Conservation (phyloP, 2,888 invertebrate genomes). For the Hymenopus coronatus region DNA sequence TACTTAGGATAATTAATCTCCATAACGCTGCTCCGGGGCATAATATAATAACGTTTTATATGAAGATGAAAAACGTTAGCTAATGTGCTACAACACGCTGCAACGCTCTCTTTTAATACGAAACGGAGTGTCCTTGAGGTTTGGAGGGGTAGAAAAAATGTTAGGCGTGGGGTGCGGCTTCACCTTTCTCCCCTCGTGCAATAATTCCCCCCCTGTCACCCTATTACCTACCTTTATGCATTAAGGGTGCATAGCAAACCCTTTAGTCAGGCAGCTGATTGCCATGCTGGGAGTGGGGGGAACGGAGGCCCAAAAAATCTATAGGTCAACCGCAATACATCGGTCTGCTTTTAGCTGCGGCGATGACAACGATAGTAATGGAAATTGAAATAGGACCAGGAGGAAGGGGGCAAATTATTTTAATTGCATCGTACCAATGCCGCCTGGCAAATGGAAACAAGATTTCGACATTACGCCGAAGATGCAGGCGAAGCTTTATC, state of each 20-base stretch:
- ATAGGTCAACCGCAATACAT: slow-evolving; percentile 16
- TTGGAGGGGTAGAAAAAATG: neutral
- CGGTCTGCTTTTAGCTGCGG: slow-evolving; percentile 5
- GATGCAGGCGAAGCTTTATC: neutral
- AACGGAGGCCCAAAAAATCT: neutral
- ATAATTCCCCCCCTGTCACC: slow-evolving; percentile 13
- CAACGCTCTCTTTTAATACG: slow-evolving; percentile 9
- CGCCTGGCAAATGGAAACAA: neutral
- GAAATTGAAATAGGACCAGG: neutral
- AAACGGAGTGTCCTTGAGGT: neutral
- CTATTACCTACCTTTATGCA: slow-evolving; percentile 28
- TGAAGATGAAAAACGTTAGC: slow-evolving; percentile 3
- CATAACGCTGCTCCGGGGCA: neutral
- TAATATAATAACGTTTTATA: slow-evolving; percentile 15
- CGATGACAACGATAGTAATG: neutral
- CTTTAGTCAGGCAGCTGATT: slow-evolving; percentile 29
- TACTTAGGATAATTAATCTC: slow-evolving; percentile 17
- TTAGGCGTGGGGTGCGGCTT: neutral
- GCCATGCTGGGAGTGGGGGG: neutral
- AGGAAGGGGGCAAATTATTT: neutral
- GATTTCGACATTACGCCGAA: neutral
- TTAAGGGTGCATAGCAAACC: slow-evolving; percentile 33
- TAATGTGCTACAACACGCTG: neutral
- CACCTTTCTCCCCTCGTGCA: neutral
- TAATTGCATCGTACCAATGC: neutral